Percentiles rank a stretch among this genome's conserved stretches.
phyloP scores from a whole-genome alignment of 2,888 invertebrate species.

The Himalopsyche kuldschensis region DNA sequence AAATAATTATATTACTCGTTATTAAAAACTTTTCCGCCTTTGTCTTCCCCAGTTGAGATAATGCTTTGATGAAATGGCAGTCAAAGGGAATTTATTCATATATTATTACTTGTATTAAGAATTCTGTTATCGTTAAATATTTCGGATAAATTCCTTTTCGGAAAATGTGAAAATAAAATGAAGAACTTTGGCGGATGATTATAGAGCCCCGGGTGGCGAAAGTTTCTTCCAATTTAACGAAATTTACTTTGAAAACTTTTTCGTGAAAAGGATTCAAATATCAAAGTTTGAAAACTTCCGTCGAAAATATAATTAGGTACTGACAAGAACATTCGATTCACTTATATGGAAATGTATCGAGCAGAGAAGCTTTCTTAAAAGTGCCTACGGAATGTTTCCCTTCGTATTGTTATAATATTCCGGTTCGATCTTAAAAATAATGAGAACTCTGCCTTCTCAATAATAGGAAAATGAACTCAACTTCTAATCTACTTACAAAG shows the following conservation, averaged over 20 bases:
- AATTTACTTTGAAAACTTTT: conserved; percentile 34
- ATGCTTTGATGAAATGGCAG: not conserved
- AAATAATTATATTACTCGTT: not conserved
- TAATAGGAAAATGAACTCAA: not conserved
- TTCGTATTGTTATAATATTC: conserved; percentile 3
- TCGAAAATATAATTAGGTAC: conserved; percentile 36
- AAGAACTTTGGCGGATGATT: conserved; percentile 30
- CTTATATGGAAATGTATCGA: conserved; percentile 34
- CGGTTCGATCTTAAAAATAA: conserved; percentile 16
- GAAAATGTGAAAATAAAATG: conserved; percentile 4
- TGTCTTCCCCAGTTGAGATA: not conserved
- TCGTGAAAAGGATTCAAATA: conserved; percentile 35
- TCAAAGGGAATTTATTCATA: not conserved
- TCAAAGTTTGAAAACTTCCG: conserved; percentile 33
- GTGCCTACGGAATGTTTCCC: not conserved
- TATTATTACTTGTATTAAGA: not conserved
- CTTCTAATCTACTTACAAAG: not conserved
- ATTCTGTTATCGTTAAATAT: conserved; percentile 6
- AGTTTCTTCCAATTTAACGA: conserved; percentile 35
- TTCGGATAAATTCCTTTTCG: conserved; percentile 4
- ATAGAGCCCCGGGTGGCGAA: conserved; percentile 27
- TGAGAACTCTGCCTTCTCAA: conserved; percentile 5
- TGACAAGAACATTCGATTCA: conserved; percentile 35
- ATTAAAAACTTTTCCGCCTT: not conserved
- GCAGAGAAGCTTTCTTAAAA: not conserved